Evolutionary conservation across 1,140 invertebrate species (phyloP), one percentile per base, ranked within the genome.

Genomic region (Zaprionus davidi): DNA sequence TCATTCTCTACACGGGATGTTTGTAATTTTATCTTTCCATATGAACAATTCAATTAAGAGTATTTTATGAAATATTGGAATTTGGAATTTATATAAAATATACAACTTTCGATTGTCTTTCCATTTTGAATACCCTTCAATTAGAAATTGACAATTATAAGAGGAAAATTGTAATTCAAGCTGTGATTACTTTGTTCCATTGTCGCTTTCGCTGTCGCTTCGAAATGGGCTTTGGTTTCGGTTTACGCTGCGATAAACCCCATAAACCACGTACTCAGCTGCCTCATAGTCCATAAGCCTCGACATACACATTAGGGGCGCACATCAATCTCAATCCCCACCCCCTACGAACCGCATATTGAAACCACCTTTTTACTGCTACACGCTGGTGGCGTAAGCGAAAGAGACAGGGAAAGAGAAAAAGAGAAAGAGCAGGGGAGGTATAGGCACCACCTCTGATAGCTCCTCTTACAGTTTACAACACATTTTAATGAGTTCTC

Each of bases 401-500:
- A 38, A 5, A 17, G 5, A 46, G n/a, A 9, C 15, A 46, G 6
- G 2, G 7, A 9, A 7, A 1, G 41, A 46, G 41, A 46, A 41
- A 6, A 15, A 34, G 31, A 31, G 28, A 9, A 31, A 31, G 9
- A 31, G 7, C 17, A 13, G 46, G 15, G 26, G 62, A 15, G 31
- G 17, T 11, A 9, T 12, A 49, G 34, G n/a, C 36, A 31, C 28
- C 22, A 34, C 15, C 20, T 58, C 2, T 49, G 38, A 58, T 58
- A 7, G n/a, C 31, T 49, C 31, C 66, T 70, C 59, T 63, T 41
- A 51, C 58, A 75, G 58, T 70, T 75, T 64, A 64, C 72, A 70
- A 38, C 67, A 58, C 67, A 71, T 75, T 71, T 75, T 75, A 75
- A 75, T 75, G 71, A 74, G 65, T 74, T 71, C 67, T 75, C 28